These are phyloP conservation scores for Cephus sareptanus DNA, from an alignment of 2,888 invertebrate genomes.

Conservation along the genomic window DNA sequence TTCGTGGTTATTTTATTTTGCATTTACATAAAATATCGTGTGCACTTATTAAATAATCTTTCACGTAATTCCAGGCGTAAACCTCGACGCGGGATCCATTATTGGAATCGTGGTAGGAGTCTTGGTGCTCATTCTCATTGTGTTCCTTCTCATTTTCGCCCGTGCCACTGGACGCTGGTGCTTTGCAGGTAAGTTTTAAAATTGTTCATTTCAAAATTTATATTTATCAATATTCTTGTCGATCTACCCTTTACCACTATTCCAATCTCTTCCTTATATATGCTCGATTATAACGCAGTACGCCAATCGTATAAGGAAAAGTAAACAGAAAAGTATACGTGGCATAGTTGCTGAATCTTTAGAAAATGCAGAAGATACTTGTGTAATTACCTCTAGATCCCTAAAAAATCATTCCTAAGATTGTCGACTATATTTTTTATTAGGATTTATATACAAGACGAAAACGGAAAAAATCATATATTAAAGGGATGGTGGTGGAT, in stretches of 20 bases:
- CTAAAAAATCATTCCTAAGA: neutral
- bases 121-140: constrained; percentile 73
- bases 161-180: constrained; percentile 87
- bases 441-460: neutral
- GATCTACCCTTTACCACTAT: neutral
- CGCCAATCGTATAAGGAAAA: neutral
- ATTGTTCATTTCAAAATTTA: neutral
- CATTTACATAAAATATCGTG: neutral
- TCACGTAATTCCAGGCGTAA: constrained; percentile 69
- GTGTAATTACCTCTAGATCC: neutral
- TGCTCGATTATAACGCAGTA: neutral
- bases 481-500: neutral
- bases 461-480: neutral
- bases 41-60: neutral
- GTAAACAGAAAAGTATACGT: neutral
- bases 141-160: constrained; percentile 78
- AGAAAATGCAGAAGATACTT: neutral
- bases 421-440: neutral
- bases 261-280: neutral
- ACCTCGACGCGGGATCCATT: constrained; percentile 80
- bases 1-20: neutral
- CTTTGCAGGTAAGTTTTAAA: constrained; percentile 80
- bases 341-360: neutral
- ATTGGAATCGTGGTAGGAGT: constrained; percentile 81
- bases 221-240: neutral